Evolutionary conservation across 2,888 invertebrate genomes (phyloP).

Genomic region (Biston stratarius): DNA sequence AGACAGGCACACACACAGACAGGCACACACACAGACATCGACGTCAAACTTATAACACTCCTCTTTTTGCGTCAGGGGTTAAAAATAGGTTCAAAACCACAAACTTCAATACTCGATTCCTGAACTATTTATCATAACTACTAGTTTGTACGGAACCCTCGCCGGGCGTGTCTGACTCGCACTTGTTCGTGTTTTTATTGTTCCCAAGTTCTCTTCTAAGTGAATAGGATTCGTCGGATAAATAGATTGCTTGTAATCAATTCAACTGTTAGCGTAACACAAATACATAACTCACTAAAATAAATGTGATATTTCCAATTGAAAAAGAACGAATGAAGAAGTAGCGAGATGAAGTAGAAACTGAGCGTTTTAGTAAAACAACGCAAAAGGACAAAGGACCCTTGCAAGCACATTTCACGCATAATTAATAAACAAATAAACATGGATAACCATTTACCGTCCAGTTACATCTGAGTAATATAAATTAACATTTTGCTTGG

Average conservation of each 20-base stretch:
- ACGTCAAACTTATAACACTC: too few relatives aligned
- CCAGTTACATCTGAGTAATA: background rate
- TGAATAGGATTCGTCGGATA: background rate
- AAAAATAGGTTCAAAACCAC: too few relatives aligned
- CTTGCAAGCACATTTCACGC: conserved; percentile 72
- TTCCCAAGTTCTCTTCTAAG: too few relatives aligned
- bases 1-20: too few relatives aligned
- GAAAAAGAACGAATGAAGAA: background rate
- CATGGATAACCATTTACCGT: conserved; percentile 54
- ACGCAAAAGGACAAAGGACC: conserved; percentile 71
- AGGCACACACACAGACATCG: too few relatives aligned
- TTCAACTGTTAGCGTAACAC: conserved; percentile 17
- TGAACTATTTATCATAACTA: too few relatives aligned
- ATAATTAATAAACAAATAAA: conserved; percentile 79
- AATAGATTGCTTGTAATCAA: conserved; percentile 19
- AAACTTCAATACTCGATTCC: too few relatives aligned
- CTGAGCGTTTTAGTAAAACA: conserved; percentile 64
- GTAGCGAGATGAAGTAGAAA: conserved; percentile 63
- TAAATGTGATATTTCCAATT: background rate
- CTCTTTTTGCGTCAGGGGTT: too few relatives aligned
- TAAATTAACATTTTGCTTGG: background rate
- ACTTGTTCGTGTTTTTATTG: too few relatives aligned
- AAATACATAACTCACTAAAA: background rate
- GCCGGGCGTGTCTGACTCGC: too few relatives aligned
- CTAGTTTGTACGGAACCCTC: too few relatives aligned